A percentile compares a stretch with the other conserved stretches of the same genome.
These are phyloP conservation scores for Pammene fasciana DNA, from an alignment of 2,888 invertebrate species.

Conservation along the genomic window DNA sequence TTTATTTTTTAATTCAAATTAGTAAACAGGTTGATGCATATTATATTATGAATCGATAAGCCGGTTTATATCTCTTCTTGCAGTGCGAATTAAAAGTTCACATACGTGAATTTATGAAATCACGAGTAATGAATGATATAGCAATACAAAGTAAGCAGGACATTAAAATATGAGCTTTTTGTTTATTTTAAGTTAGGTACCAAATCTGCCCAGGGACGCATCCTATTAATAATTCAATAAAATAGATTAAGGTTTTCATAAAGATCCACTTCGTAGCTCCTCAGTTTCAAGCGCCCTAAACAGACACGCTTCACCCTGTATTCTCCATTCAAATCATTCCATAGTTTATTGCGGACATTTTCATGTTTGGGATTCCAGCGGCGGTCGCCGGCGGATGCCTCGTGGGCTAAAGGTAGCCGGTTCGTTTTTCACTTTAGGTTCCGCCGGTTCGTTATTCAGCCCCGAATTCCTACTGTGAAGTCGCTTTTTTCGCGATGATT, in stretches of 20 bases:
- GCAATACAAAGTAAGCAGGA: neutral
- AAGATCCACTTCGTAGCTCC: neutral
- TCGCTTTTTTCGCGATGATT: slow-evolving; percentile 76
- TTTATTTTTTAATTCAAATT: slow-evolving; percentile 72
- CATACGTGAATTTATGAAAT: neutral
- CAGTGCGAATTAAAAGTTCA: slow-evolving; percentile 3
- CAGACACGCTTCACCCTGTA: slow-evolving; percentile 19
- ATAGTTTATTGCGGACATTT: slow-evolving; percentile 83
- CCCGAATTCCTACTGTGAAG: slow-evolving; percentile 68
- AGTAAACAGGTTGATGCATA: slow-evolving; percentile 49
- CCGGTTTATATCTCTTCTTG: neutral
- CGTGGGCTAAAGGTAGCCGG: slow-evolving; percentile 74
- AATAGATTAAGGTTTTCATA: neutral
- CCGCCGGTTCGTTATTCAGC: slow-evolving; percentile 56
- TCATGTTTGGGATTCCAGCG: slow-evolving; percentile 78
- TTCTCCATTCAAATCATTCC: slow-evolving; percentile 80
- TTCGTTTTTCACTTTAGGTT: slow-evolving; percentile 72
- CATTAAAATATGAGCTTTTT: no score
- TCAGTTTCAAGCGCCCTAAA: neutral
- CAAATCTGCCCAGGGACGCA: no score
- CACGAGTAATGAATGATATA: no score
- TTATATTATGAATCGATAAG: neutral
- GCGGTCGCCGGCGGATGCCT: slow-evolving; percentile 71
- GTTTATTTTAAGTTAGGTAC: no score
- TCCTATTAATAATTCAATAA: neutral